Evolutionary conservation across 1,140 invertebrate genomes (phyloP).

Genomic region (Lepidurus packardi): DNA sequence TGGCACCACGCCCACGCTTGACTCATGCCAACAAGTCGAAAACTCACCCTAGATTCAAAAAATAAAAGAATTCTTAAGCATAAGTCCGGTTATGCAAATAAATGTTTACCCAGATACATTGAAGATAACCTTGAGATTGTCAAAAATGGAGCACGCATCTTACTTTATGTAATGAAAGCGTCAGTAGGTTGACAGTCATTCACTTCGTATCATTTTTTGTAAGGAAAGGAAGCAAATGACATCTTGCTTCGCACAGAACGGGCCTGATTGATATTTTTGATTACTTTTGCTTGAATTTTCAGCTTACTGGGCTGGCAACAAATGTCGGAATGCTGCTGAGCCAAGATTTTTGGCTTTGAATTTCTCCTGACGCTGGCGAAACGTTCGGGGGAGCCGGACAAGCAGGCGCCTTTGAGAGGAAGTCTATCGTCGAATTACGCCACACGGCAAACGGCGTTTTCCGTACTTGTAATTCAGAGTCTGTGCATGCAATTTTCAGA

Average conservation of each 20-base stretch:
- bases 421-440: neutral
- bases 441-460: neutral
- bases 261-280: neutral
- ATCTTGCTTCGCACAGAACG: neutral
- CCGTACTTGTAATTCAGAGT: too few relatives aligned
- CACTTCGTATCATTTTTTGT: too few relatives aligned
- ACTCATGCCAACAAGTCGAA: neutral
- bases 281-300: neutral
- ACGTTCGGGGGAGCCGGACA: neutral
- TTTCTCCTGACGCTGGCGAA: neutral
- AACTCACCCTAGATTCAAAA: neutral
- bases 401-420: neutral
- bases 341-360: neutral
- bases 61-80: neutral
- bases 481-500: too few relatives aligned
- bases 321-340: neutral
- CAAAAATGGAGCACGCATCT: too few relatives aligned
- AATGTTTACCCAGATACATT: neutral
- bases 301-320: neutral
- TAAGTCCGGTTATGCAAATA: constrained; percentile 1
- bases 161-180: too few relatives aligned
- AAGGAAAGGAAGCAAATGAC: too few relatives aligned
- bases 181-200: too few relatives aligned
- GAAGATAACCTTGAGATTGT: too few relatives aligned
- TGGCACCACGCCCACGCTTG: neutral